Base-by-base conservation (phyloP, 2,113 vertebrate genomes). In the Mellivora capensis region DNA sequence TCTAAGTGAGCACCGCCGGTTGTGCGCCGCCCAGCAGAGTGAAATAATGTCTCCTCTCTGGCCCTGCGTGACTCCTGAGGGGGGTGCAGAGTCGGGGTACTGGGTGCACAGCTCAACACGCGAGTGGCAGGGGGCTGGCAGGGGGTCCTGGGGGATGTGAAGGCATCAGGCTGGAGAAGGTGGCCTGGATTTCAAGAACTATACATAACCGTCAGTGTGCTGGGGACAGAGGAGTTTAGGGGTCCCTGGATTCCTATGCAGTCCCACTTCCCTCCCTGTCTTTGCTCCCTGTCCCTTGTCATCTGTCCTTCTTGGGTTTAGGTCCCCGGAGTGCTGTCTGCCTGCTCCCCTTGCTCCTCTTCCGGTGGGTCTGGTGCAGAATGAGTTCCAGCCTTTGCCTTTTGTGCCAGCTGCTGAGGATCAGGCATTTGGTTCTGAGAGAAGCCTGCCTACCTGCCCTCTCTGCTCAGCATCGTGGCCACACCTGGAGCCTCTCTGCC, bases 141-240 rank as follows among this genome's bases (percentile, higher is more conserved):
- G 31, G 13, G 15, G 59, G 9, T 2, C 59, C 10, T 11, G 10
- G 25, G 47, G 64, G 34, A 7, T 5, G 39, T 1, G 8, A 39
- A 14, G 85, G 49, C n/a, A 12, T 21, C 29, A 18, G 29, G 21
- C 27, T 17, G 31, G 44, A 61, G 62, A 39, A 47, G 17, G 21
- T 21, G 57, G 39, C 49, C 23, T 0, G 1, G 9, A 4, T 4
- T 42, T 42, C 31, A 31, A 54, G 37, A 25, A 34, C 29, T 1
- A 1, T 2, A 15, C 0, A 0, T 6, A 23, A 6, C 7, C 9
- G 6, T 27, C 31, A 0, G 15, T 3, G 47, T 54, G 23, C 62
- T 64, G 62, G 57, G 20, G n/a, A 37, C 1, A 1, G 34, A 23
- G 31, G 20, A 42, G 6, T 4, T 12, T 20, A 44, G 42, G 39